Conservation (phyloP, 1,140 invertebrate species). For the Popillia japonica region DNA sequence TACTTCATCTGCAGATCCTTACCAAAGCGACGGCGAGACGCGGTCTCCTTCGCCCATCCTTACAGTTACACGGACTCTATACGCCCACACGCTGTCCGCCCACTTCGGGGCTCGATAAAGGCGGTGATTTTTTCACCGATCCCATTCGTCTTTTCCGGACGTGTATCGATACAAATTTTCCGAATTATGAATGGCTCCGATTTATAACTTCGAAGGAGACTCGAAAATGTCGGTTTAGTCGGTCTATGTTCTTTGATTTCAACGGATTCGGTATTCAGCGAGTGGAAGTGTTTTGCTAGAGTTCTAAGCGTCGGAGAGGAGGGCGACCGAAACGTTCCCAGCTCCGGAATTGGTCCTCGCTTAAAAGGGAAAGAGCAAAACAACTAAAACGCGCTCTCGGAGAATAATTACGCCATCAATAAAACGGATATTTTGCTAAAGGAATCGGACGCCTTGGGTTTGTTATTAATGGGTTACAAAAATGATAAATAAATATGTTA, state of each 20-base stretch:
- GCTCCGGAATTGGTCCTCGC: background rate
- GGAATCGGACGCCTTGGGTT: background rate
- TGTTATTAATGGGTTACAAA: background rate
- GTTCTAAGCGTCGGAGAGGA: background rate
- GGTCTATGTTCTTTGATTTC: background rate
- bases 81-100: slow-evolving; percentile 8
- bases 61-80: background rate
- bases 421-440: slow-evolving; percentile 15
- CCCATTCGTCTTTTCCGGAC: background rate
- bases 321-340: background rate
- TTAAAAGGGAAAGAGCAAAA: slow-evolving; percentile 15
- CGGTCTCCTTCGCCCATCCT: background rate
- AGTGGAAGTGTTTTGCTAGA: background rate
- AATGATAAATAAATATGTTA: background rate
- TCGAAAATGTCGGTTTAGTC: background rate
- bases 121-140: slow-evolving; percentile 7
- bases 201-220: slow-evolving; percentile 5
- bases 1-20: background rate
- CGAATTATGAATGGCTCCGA: background rate
- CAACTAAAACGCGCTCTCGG: slow-evolving; percentile 3
- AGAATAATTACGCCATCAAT: slow-evolving; percentile 18
- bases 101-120: slow-evolving; percentile 3
- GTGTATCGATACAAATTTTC: slow-evolving; percentile 18
- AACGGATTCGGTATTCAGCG: background rate
- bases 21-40: background rate